Percentiles rank a stretch among this genome's conserved stretches.
Evolutionary conservation across 2,888 invertebrate genomes (phyloP).

Genomic region (Craniophora ligustri): DNA sequence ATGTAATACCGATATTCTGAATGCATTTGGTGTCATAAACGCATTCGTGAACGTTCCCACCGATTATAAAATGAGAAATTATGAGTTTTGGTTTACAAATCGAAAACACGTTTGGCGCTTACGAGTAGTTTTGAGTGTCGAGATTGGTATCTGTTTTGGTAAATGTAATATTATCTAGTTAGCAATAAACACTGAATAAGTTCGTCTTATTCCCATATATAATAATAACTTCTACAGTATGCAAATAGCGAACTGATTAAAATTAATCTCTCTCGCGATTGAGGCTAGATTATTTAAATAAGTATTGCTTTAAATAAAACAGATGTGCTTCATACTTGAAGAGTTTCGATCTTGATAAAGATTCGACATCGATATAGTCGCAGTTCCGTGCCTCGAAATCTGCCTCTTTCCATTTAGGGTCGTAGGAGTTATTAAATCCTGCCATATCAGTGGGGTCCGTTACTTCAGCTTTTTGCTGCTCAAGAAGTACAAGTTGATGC

Average conservation of each 20-base stretch:
- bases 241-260: neutral
- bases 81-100: conserved; percentile 33
- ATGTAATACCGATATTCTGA: conserved; percentile 27
- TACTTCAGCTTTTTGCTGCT: conserved; percentile 73
- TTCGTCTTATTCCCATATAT: too few relatives aligned
- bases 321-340: conserved; percentile 27
- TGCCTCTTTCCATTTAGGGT: conserved; percentile 73
- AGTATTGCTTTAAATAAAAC: conserved; percentile 34
- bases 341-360: conserved; percentile 58
- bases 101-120: conserved; percentile 22
- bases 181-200: too few relatives aligned
- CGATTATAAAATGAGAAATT: conserved; percentile 28
- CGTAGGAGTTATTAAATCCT: conserved; percentile 79
- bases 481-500: conserved; percentile 54
- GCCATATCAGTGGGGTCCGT: conserved; percentile 80
- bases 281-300: neutral
- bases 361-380: conserved; percentile 61
- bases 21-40: conserved; percentile 30
- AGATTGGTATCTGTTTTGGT: conserved; percentile 21
- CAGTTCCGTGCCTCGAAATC: conserved; percentile 59
- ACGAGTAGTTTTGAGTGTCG: conserved; percentile 8
- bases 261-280: neutral
- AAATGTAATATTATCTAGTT: neutral
- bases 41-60: conserved; percentile 29
- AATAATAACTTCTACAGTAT: neutral